These are phyloP conservation scores for Sialia sialis DNA, from an alignment of 2,113 vertebrate genomes.

Conservation along the genomic window DNA sequence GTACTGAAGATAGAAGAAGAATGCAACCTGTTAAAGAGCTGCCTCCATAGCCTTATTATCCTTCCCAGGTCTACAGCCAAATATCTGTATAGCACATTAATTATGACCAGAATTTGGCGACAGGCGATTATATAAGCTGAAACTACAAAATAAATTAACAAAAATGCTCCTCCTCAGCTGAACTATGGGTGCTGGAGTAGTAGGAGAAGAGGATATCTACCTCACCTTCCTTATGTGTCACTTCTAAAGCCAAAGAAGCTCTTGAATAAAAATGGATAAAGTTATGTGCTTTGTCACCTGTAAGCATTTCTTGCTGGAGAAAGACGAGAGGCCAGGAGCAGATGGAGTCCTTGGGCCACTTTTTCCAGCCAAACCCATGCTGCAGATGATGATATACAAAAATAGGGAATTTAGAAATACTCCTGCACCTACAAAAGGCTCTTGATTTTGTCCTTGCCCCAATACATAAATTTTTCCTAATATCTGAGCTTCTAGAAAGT, in stretches of 20 bases:
- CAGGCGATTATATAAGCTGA: background rate
- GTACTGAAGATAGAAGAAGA: background rate
- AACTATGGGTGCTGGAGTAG: background rate
- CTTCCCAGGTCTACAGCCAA: background rate
- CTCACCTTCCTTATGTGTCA: accelerated
- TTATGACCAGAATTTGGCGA: background rate
- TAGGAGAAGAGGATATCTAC: background rate
- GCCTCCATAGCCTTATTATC: background rate
- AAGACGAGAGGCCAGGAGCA: background rate
- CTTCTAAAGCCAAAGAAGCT: background rate
- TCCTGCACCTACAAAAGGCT: background rate
- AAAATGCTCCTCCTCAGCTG: background rate
- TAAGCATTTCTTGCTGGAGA: background rate
- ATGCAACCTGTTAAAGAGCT: background rate
- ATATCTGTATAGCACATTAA: background rate
- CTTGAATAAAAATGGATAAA: background rate
- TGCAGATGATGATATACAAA: background rate
- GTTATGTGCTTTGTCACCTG: background rate
- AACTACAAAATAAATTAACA: background rate
- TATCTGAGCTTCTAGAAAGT: background rate
- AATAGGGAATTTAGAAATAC: background rate
- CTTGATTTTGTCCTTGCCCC: background rate
- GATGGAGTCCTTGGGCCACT: background rate
- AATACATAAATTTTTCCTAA: background rate
- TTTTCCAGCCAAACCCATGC: background rate